Evolutionary conservation across 2,888 invertebrate genomes (phyloP), one percentile per base, ranked within the genome.

Genomic region (Gymnocheta viridis): DNA sequence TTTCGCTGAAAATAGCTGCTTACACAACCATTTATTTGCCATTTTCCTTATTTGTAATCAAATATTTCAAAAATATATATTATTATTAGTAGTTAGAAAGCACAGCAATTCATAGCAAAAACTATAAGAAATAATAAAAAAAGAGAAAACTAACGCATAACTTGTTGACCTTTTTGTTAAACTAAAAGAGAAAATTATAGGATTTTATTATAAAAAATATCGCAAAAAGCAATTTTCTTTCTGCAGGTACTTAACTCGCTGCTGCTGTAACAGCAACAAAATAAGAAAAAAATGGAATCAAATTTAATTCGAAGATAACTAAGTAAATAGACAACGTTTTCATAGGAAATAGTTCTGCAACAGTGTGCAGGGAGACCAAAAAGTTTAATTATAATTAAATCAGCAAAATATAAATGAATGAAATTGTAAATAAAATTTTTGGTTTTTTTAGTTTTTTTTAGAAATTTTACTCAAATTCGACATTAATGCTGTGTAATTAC

Each of bases 201-300:
- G 17, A 60, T 78, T 78, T 78, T 51, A 49, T 60, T 38, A 38
- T n/a, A 66, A 56, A 67, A 66, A 62, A 62, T 12, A 62, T 66
- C 80, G 24, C 49, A 80, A 67, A 80, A 73, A 58, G 38, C 66
- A 67, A 67, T 73, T 80, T 80, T 51, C 72, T 47, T 79, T 64
- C 72, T 78, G 24, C 24, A 54, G 70, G 56, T 41, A 54, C 54
- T 62, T 44, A 58, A 64, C 12, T 62, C 38, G 29, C 27, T 60
- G 41, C 27, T 60, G 41, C 27, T 62, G 67, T 47, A 67, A 35
- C 62, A 73, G 41, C 14, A 19, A 60, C 14, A 17, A 29, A 58
- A n/a, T n/a, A n/a, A 62, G n/a, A 77, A 62, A 5, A 49, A 56
- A 32, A 32, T n/a, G 1, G 5, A 32, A 7, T 19, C 4, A 4